A percentile compares a stretch with the other conserved stretches of the same genome.
Evolutionary conservation across 2,888 invertebrate species (phyloP).

Genomic region (Xestobium rufovillosum): DNA sequence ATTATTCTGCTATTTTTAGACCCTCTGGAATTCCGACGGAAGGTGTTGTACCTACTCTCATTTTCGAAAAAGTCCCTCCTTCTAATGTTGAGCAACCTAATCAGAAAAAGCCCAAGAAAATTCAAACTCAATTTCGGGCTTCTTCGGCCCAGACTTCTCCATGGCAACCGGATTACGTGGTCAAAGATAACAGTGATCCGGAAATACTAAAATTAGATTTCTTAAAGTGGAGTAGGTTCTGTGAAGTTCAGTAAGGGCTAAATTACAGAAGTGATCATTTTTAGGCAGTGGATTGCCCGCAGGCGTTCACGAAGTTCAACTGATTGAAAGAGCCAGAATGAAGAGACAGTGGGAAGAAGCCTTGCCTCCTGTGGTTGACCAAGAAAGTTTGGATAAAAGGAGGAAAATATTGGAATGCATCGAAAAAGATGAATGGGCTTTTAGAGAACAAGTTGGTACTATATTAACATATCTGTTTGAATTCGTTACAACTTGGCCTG

Average conservation of each 20-base stretch:
- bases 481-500: no score
- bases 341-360: slow-evolving; percentile 57
- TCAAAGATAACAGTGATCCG: slow-evolving; percentile 47
- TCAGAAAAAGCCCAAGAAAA: slow-evolving; percentile 42
- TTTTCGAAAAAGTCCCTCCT: no score
- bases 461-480: slow-evolving; percentile 17
- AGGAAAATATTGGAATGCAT: slow-evolving; percentile 66
- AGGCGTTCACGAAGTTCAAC: slow-evolving; percentile 53
- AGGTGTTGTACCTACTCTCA: no score
- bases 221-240: slow-evolving; percentile 37
- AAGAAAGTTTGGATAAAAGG: slow-evolving; percentile 52
- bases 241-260: neutral
- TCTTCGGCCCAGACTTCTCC: slow-evolving; percentile 70
- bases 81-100: no score
- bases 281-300: slow-evolving; percentile 53
- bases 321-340: slow-evolving; percentile 62
- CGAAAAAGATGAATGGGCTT: slow-evolving; percentile 76
- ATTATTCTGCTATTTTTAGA: no score
- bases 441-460: slow-evolving; percentile 59
- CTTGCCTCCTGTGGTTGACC: slow-evolving; percentile 47
- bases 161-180: slow-evolving; percentile 60
- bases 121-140: slow-evolving; percentile 67
- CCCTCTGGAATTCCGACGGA: no score
- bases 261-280: slow-evolving; percentile 13
- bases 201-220: slow-evolving; percentile 59